phyloP scores from a whole-genome alignment of 2,797 vertebrate species.

The Hydrocynus forskahlii region DNA sequence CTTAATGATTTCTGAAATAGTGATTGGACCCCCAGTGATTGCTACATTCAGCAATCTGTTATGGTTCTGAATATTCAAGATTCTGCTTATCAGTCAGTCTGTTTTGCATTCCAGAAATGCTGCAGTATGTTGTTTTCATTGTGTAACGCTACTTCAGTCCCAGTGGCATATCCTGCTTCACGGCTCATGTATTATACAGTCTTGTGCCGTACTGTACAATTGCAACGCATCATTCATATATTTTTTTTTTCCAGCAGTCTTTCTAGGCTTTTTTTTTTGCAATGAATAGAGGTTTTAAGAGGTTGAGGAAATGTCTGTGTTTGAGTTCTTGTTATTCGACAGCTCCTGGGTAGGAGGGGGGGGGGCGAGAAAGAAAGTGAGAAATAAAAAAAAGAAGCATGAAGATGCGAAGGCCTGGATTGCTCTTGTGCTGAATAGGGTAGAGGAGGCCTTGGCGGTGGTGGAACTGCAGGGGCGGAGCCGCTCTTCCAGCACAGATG shows the following conservation, averaged over 20 bases:
- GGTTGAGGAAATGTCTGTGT: conserved; percentile 17
- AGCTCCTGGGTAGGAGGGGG: conserved; percentile 3
- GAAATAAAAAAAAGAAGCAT: background rate
- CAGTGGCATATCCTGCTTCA: background rate
- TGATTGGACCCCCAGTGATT: background rate
- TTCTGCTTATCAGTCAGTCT: too few species aligned
- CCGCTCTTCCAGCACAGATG: conserved; percentile 61
- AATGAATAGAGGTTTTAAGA: conserved; percentile 11
- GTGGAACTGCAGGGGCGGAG: conserved; percentile 50
- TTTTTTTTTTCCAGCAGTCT: background rate
- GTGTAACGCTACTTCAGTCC: background rate
- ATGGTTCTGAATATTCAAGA: too few species aligned
- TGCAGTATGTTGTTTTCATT: background rate
- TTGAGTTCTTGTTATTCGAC: conserved; percentile 15
- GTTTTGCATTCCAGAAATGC: background rate
- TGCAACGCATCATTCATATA: background rate
- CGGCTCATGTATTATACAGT: background rate
- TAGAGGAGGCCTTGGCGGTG: conserved; percentile 25
- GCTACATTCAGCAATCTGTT: background rate
- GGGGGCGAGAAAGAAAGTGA: conserved; percentile 3
- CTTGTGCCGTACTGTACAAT: background rate
- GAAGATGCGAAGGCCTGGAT: conserved; percentile 16
- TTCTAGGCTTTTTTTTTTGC: conserved; percentile 6
- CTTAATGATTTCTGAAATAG: background rate
- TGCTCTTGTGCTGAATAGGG: conserved; percentile 19